A percentile compares a stretch with the other conserved stretches of the same genome.
These are phyloP conservation scores for Leptinotarsa texana DNA, from an alignment of 1,140 invertebrate genomes.

Conservation along the genomic window DNA sequence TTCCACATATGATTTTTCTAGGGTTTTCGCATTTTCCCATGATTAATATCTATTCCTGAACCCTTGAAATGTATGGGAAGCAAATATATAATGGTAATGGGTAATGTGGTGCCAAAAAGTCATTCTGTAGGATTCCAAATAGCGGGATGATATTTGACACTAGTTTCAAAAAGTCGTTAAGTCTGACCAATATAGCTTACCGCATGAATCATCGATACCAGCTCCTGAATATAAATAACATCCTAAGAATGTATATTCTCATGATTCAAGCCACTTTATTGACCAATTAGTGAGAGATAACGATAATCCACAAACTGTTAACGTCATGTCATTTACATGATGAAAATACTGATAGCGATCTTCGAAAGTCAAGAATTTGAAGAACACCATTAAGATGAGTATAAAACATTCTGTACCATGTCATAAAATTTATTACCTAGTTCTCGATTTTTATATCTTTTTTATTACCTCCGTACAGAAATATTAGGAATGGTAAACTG, in stretches of 20 bases:
- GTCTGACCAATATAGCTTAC: too few relatives aligned
- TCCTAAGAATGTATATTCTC: neutral
- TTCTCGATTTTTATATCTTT: conserved; percentile 11
- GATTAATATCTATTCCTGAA: too few relatives aligned
- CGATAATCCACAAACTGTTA: neutral
- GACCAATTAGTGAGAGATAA: neutral
- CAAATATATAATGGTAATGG: too few relatives aligned
- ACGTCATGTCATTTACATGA: conserved; percentile 1
- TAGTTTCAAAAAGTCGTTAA: too few relatives aligned
- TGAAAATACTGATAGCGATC: conserved; percentile 6
- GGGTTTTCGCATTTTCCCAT: too few relatives aligned
- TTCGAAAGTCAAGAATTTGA: neutral
- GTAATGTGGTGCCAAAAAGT: too few relatives aligned
- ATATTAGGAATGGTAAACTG: conserved; percentile 5
- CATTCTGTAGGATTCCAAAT: too few relatives aligned
- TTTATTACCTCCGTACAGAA: conserved; percentile 10
- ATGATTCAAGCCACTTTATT: neutral
- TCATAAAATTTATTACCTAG: conserved; percentile 11
- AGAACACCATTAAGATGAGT: neutral
- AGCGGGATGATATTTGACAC: too few relatives aligned
- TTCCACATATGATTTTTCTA: too few relatives aligned
- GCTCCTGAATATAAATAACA: too few relatives aligned
- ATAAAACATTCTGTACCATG: conserved; percentile 12
- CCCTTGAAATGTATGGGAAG: too few relatives aligned
- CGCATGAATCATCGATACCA: too few relatives aligned